Evolutionary conservation across 2,888 invertebrate genomes (phyloP).

Genomic region (Parnassius smintheus): DNA sequence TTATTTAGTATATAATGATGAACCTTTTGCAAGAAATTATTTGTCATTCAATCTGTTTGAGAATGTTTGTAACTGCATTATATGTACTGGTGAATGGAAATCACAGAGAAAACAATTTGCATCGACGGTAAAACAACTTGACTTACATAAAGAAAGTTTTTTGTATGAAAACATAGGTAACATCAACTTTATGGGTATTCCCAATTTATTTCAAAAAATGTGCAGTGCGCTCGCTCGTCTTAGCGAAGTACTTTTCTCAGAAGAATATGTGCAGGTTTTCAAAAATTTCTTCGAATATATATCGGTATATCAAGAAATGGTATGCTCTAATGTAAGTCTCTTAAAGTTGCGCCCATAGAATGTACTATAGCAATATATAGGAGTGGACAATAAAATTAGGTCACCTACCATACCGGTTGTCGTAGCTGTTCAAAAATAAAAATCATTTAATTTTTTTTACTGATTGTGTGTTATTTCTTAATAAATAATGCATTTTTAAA

Average conservation of each 20-base stretch:
- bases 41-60: neutral
- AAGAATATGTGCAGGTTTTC: conserved; percentile 31
- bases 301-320: neutral
- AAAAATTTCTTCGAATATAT: conserved; percentile 20
- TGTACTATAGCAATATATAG: too few relatives aligned
- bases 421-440: too few relatives aligned
- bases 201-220: neutral
- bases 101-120: neutral
- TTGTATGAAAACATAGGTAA: neutral
- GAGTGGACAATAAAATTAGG: too few relatives aligned
- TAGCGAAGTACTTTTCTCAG: conserved; percentile 29
- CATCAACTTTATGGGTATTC: neutral
- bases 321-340: neutral
- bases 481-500: neutral
- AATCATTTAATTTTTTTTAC: neutral
- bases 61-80: conserved; percentile 15
- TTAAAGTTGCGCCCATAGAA: too few relatives aligned
- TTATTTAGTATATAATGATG: neutral
- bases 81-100: conserved; percentile 16
- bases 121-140: conserved; percentile 6
- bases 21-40: conserved; percentile 3
- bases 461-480: too few relatives aligned
- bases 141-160: conserved; percentile 24
- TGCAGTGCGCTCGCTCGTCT: conserved; percentile 24
- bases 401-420: too few relatives aligned